Conservation (phyloP, 2,888 invertebrate species). For the Magallana nippona region DNA sequence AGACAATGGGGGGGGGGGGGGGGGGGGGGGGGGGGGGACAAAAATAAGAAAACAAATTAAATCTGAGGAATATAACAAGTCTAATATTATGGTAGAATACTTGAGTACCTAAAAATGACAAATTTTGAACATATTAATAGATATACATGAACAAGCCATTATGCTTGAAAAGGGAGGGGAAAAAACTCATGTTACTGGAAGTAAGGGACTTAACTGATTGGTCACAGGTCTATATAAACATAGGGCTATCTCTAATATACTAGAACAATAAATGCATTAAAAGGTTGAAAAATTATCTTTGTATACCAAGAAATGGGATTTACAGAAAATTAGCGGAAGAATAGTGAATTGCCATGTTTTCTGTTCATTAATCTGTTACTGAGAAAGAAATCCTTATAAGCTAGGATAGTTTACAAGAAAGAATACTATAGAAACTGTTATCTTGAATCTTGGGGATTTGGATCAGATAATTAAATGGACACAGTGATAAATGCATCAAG, state of each 20-base stretch:
- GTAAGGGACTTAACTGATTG: neutral
- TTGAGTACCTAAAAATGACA: too few species aligned
- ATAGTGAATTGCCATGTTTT: neutral
- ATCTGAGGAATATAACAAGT: too few species aligned
- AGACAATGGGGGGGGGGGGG: too few species aligned
- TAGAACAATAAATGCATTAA: neutral
- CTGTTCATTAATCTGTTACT: constrained; percentile 5
- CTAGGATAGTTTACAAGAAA: too few species aligned
- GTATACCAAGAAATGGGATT: neutral
- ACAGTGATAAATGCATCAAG: constrained; percentile 32
- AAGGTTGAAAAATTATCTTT: constrained; percentile 16
- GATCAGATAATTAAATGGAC: constrained; percentile 2
- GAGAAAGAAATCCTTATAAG: neutral
- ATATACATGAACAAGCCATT: too few species aligned
- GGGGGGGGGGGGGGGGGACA: too few species aligned
- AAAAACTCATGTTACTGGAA: neutral
- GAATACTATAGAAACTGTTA: too few species aligned
- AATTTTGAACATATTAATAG: too few species aligned
- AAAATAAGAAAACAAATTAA: too few species aligned
- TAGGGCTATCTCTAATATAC: neutral
- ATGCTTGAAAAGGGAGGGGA: too few species aligned
- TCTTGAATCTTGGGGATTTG: neutral
- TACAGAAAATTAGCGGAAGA: neutral
- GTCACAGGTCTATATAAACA: neutral
- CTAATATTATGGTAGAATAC: too few species aligned